Base-by-base conservation (phyloP, 1,140 invertebrate species). In the Diachasmimorpha longicaudata region DNA sequence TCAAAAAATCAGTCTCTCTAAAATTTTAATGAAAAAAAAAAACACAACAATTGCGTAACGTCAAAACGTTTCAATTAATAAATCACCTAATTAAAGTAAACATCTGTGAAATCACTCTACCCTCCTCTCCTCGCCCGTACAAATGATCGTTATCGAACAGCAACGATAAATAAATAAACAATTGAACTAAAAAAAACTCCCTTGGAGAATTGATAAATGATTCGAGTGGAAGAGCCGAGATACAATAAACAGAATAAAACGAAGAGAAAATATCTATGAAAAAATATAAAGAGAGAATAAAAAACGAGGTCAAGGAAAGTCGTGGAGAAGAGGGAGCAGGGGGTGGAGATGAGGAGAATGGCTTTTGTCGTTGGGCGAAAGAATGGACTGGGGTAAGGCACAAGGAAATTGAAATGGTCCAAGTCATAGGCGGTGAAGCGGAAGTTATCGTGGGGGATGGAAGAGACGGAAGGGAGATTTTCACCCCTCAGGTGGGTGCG, bases 341-440 rank as follows among this genome's bases (percentile, higher is more conserved):
- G n/a, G n/a, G n/a, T n/a, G n/a, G n/a, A n/a, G 48, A 9, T 52
- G 31, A 44, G 23, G 37, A 74, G 66, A 74, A 68, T 68, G 25
- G 72, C 72, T 73, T 73, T 73, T 73, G 72, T 73, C 58, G 58
- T 73, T 73, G 21, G 58, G 23, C 39, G 46, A 68, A 68, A 72
- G 23, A 21, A 58, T 31, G 23, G 25, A 58, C 21, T 19, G 23
- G 31, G 36, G 14, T 25, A 71, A 21, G 63, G 44, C 16, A 14
- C n/a, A 74, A 74, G 63, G 42, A 74, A 74, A 74, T 74, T 74
- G 72, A 74, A 74, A 74, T 74, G 72, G 58, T 74, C 42, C n/a
- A 68, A 74, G 23, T 66, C 58, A 74, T 74, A 63, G 72, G 39
- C 55, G 19, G 31, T 21, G 63, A 55, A 36, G 39, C 25, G 63